Base-by-base conservation (phyloP, 1,140 invertebrate species). In the Bombus superbus region DNA sequence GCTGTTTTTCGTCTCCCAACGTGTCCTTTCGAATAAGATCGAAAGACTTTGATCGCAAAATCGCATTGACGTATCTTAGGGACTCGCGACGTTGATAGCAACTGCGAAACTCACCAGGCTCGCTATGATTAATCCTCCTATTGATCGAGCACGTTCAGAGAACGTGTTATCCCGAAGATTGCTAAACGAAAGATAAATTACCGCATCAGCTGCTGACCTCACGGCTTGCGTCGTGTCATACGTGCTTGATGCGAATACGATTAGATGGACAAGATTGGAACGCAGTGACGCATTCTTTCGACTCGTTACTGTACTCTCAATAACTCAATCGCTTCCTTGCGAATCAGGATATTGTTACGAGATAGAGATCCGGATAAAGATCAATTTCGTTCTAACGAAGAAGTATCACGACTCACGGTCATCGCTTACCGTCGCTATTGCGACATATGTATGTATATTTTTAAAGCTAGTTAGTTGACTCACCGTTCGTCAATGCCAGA, bases 401-500 rank as follows among this genome's bases (percentile, higher is more conserved):
- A 53, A 53, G 0, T 53, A 59, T 72, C 40, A 0, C 71, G 11
- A 32, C 10, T 77, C 75, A 62, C 28, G 75, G 53, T 38, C 53
- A 32, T 42, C 35, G n/a, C 10, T 59, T 53, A n/a, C 13, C 42
- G 57, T 66, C 42, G 53, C 32, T 5, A 42, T 6, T 53, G 11
- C 13, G 57, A 44, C 25, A 47, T 81, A 59, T 10, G 59, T 81
- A 59, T 10, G 59, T 1, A 62, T 62, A n/a, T 13, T 68, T 47
- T 13, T 42, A 57, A 32, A 72, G 38, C 44, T 28, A 18, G 25
- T 83, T 28, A 18, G 25, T 83, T 75, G 2, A 90, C 89, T 91
- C 87, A 91, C 90, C 90, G 59, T 83, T 89, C 47, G 87, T 89
- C 71, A 90, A 85, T 88, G 87, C 87, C 79, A 90, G 40, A 9